Percentiles rank a stretch among this genome's conserved stretches.
phyloP scores from a whole-genome alignment of 2,113 vertebrate genomes.

The Otolemur garnettii region DNA sequence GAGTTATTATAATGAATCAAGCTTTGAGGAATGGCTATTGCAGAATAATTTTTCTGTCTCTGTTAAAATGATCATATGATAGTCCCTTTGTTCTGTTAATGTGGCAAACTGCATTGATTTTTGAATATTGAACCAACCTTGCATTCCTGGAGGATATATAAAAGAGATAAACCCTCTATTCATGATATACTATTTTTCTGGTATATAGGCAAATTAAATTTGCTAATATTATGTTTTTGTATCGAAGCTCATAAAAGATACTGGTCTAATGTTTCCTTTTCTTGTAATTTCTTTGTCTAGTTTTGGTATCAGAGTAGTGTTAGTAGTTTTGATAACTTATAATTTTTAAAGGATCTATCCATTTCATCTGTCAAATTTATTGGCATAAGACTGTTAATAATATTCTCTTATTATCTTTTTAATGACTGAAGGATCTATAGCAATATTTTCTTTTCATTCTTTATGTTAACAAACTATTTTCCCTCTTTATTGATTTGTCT shows the following conservation, averaged over 20 bases:
- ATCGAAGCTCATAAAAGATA: not conserved
- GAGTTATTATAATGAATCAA: not conserved
- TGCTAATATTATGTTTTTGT: not conserved
- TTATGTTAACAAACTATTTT: not conserved
- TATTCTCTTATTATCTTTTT: not conserved
- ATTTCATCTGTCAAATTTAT: not conserved
- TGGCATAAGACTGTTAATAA: not conserved
- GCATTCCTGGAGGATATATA: not conserved
- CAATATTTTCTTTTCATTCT: not conserved
- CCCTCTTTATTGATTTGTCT: not conserved
- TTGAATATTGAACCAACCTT: not conserved
- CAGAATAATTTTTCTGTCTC: not conserved
- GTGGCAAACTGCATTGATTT: not conserved
- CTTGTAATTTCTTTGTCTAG: not conserved
- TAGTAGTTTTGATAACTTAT: not conserved
- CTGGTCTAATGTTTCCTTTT: not conserved
- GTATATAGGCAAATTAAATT: no score
- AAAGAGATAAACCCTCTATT: not conserved
- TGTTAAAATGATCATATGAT: not conserved
- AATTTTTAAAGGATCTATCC: not conserved
- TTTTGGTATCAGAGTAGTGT: not conserved
- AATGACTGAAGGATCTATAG: not conserved
- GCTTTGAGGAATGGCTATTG: not conserved
- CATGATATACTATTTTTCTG: not conserved
- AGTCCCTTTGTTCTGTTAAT: not conserved